Evolutionary conservation across 2,113 vertebrate genomes (phyloP).

Genomic region (Brevimyrus niger): DNA sequence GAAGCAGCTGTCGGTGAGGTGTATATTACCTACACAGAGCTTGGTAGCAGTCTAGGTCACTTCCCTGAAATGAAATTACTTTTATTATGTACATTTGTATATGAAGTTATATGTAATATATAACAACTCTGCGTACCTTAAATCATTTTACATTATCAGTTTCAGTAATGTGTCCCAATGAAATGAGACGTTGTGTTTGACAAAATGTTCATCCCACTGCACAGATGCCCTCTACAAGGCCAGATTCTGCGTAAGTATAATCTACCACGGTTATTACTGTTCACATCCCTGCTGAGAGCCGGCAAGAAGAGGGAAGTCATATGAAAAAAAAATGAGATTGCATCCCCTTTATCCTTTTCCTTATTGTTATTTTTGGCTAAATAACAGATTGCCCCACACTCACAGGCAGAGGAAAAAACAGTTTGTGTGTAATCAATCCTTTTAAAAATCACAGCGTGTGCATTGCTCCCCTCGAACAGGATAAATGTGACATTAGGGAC

Average conservation of each 20-base stretch:
- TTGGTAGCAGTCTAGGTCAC: background rate
- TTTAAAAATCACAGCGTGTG: constrained; percentile 60
- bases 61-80: background rate
- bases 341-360: constrained; percentile 43
- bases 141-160: background rate
- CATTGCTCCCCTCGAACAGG: constrained; percentile 58
- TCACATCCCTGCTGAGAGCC: constrained; percentile 52
- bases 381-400: constrained; percentile 59
- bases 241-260: constrained; percentile 2
- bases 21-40: background rate
- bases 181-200: constrained; percentile 4
- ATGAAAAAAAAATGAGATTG: constrained; percentile 56
- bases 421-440: constrained; percentile 66
- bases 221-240: background rate
- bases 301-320: constrained; percentile 41
- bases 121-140: background rate
- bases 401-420: constrained; percentile 54
- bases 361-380: constrained; percentile 63
- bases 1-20: background rate
- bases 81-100: background rate
- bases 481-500: constrained; percentile 75
- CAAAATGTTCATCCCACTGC: background rate
- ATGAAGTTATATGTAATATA: background rate
- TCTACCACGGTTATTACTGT: constrained; percentile 34
- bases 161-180: background rate